Percentiles rank a stretch among this genome's conserved stretches.
Conservation (phyloP, 2,888 invertebrate species). For the Tolmerus cingulatus region DNA sequence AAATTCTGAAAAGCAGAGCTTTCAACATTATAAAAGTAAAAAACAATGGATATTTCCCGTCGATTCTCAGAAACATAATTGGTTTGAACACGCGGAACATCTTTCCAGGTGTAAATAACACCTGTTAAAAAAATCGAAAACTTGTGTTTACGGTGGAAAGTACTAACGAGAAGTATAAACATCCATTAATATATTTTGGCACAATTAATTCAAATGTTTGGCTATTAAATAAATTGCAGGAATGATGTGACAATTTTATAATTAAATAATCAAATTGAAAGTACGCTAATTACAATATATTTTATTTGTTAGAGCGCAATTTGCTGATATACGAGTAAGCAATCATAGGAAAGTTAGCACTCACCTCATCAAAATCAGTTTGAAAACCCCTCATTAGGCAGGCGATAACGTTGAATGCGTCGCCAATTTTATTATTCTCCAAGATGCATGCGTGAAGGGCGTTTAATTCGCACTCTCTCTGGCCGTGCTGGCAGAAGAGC, state of each 20-base stretch:
- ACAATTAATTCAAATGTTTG: background rate
- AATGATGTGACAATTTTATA: background rate
- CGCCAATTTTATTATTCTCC: constrained; percentile 53
- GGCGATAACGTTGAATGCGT: constrained; percentile 56
- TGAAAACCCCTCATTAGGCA: constrained; percentile 56
- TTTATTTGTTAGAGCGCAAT: background rate
- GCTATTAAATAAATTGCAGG: background rate
- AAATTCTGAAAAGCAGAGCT: background rate
- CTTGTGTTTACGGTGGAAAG: background rate
- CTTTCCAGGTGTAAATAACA: no score
- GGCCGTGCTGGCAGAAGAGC: constrained; percentile 59
- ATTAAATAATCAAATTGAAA: background rate
- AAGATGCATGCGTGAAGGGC: constrained; percentile 60
- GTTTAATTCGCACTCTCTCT: constrained; percentile 59
- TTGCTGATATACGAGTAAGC: background rate
- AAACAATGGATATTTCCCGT: no score
- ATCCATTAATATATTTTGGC: background rate
- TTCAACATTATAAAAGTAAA: background rate
- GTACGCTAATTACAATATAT: background rate
- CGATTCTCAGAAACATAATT: no score
- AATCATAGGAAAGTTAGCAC: background rate
- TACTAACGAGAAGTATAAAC: background rate
- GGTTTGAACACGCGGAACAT: no score
- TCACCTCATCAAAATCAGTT: constrained; percentile 52
- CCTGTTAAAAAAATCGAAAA: background rate